Conservation (phyloP, 2,888 invertebrate genomes). For the Eupithecia subfuscata region DNA sequence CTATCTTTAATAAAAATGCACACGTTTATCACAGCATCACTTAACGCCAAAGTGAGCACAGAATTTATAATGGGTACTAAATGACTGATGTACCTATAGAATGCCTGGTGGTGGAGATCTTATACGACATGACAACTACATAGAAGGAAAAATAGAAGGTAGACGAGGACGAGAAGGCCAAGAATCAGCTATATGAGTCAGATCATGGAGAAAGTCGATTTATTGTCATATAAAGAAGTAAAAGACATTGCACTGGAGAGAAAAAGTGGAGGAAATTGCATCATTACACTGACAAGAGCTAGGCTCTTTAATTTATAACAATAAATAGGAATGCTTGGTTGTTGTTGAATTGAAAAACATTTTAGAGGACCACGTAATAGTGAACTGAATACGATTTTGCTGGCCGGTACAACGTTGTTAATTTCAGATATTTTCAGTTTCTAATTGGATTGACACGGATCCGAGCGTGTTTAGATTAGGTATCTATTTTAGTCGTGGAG, state of each 20-base stretch:
- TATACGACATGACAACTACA: too few relatives aligned
- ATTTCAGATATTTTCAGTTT: constrained; percentile 1
- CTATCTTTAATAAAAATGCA: neutral
- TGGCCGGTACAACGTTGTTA: neutral
- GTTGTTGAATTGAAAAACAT: too few relatives aligned
- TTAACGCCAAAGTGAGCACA: neutral
- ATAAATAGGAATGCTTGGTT: too few relatives aligned
- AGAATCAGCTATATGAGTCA: too few relatives aligned
- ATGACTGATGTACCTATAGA: neutral
- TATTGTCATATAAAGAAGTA: too few relatives aligned
- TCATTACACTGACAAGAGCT: too few relatives aligned
- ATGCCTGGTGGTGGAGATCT: neutral
- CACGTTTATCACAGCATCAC: neutral
- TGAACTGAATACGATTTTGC: neutral
- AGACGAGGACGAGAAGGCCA: too few relatives aligned
- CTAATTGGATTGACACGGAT: constrained; percentile 5
- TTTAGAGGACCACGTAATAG: neutral
- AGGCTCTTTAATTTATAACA: too few relatives aligned
- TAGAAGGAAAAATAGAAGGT: too few relatives aligned
- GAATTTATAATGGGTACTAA: neutral
- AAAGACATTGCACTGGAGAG: too few relatives aligned
- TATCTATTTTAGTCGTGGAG: constrained; percentile 1
- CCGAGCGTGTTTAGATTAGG: neutral
- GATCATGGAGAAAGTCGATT: too few relatives aligned
- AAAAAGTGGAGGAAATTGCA: too few relatives aligned